These are phyloP conservation scores for Melolontha melolontha DNA, from an alignment of 2,888 invertebrate species.

Conservation along the genomic window DNA sequence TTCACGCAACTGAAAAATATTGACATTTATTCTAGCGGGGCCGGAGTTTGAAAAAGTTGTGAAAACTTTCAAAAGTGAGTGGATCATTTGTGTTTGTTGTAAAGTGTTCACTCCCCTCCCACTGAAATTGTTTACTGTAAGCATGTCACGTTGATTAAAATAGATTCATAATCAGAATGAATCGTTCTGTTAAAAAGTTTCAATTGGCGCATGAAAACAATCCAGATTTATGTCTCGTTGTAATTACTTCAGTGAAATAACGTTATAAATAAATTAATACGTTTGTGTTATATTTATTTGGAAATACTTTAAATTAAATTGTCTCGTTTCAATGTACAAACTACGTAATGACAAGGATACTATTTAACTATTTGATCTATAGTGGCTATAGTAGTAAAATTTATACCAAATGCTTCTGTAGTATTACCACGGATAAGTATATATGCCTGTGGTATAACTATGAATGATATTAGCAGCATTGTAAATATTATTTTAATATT, in stretches of 20 bases:
- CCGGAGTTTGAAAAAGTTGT: slow-evolving; percentile 27
- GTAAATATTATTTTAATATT: not conserved
- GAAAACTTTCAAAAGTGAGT: slow-evolving; percentile 34
- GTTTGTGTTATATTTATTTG: slow-evolving; percentile 13
- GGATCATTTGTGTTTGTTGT: slow-evolving; percentile 2
- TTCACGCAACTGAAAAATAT: not conserved
- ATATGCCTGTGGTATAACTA: slow-evolving; percentile 32
- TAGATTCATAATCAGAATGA: not conserved
- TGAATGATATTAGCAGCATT: not conserved
- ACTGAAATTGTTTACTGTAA: slow-evolving; percentile 9
- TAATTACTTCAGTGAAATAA: not conserved
- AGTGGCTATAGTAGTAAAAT: not conserved
- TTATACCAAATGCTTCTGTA: not conserved
- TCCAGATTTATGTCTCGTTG: slow-evolving; percentile 7
- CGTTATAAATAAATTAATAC: slow-evolving; percentile 24
- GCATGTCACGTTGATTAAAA: slow-evolving; percentile 11
- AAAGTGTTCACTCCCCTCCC: not conserved
- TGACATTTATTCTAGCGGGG: slow-evolving; percentile 16
- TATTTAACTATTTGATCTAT: slow-evolving; percentile 28
- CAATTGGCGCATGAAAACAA: not conserved
- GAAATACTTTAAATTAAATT: slow-evolving; percentile 24
- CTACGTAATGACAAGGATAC: not conserved
- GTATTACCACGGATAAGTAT: slow-evolving; percentile 31
- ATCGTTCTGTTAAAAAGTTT: not conserved
- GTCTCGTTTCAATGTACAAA: slow-evolving; percentile 15